Conservation (phyloP, 2,113 vertebrate species). For the Rynchops niger region DNA sequence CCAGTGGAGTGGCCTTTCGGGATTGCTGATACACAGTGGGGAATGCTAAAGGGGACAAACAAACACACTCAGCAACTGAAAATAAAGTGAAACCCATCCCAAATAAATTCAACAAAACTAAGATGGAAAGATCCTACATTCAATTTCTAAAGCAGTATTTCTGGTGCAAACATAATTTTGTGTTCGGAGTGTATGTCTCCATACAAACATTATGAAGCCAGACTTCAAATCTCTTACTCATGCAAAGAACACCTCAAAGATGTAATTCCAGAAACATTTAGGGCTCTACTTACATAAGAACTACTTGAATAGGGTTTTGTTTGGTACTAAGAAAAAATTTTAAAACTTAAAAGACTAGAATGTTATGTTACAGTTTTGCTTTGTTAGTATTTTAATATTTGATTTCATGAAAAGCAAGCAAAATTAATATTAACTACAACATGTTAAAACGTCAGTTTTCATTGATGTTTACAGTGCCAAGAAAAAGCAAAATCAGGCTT, state of each 20-base stretch:
- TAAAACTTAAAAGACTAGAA: background rate
- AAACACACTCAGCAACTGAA: background rate
- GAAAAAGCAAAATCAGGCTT: background rate
- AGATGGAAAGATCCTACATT: background rate
- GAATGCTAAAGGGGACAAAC: background rate
- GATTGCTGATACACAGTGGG: background rate
- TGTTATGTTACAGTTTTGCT: background rate
- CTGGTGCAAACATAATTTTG: background rate
- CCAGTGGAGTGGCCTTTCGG: background rate
- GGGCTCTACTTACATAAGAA: background rate
- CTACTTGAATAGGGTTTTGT: background rate
- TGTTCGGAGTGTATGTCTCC: background rate
- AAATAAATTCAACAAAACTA: background rate
- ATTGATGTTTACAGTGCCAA: background rate
- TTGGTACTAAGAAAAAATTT: background rate
- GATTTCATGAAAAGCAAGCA: background rate
- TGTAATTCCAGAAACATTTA: background rate
- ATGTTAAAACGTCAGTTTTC: background rate
- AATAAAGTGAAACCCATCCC: background rate
- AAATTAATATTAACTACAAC: background rate
- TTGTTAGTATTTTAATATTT: background rate
- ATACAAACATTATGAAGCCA: background rate
- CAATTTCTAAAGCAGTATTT: background rate
- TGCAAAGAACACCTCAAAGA: background rate
- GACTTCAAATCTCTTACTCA: background rate